A percentile compares a stretch with the other conserved stretches of the same genome.
Conservation (phyloP, 2,888 invertebrate species). For the Stegana nigrithorax region DNA sequence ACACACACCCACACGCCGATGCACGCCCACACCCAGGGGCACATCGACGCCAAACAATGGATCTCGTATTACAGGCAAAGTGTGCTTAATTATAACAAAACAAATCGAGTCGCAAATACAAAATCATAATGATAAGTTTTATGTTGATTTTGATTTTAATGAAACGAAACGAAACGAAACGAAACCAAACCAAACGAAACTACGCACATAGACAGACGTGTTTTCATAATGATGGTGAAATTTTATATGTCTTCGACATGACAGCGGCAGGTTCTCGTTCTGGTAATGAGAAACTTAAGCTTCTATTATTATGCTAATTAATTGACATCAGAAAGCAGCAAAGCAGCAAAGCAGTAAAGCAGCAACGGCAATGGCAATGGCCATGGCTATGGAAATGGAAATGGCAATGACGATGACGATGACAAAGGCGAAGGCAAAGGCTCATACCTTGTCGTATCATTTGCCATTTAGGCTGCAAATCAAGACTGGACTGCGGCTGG, state of each 20-base stretch:
- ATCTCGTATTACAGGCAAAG: conserved; percentile 53
- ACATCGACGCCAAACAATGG: neutral
- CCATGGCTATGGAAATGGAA: neutral
- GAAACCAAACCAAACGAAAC: too few relatives aligned
- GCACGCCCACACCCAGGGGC: too few relatives aligned
- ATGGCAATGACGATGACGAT: neutral
- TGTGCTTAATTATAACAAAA: conserved; percentile 55
- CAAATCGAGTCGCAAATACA: conserved; percentile 27
- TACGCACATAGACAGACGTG: too few relatives aligned
- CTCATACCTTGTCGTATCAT: conserved; percentile 26
- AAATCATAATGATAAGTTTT: conserved; percentile 3
- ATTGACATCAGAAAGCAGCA: conserved; percentile 53
- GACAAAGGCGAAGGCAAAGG: conserved; percentile 10
- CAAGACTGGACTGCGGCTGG: too few relatives aligned
- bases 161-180: too few relatives aligned
- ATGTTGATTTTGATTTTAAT: too few relatives aligned
- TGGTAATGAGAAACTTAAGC: conserved; percentile 50
- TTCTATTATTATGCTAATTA: conserved; percentile 59
- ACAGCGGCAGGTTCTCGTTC: neutral
- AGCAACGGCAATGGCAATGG: neutral
- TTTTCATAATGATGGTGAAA: conserved; percentile 2
- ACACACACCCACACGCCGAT: conserved; percentile 12
- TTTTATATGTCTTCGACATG: neutral
- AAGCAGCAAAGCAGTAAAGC: too few relatives aligned
- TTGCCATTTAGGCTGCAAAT: conserved; percentile 35